Conservation (phyloP, 2,113 vertebrate species). For the Chaetorhynchus papuensis region DNA sequence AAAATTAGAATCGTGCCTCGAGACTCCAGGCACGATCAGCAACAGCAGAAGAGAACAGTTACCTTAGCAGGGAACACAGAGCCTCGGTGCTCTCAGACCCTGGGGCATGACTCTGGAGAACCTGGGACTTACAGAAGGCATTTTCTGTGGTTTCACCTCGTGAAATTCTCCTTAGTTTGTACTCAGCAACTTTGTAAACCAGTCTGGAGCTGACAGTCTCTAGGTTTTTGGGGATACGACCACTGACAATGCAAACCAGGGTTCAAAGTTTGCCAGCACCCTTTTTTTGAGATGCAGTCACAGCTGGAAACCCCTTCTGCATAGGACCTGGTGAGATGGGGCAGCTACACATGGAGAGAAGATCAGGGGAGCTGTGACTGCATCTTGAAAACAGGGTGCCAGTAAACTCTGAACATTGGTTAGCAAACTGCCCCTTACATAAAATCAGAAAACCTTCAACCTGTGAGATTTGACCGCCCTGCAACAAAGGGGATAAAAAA, state of each 20-base stretch:
- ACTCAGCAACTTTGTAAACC: not conserved
- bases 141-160: not conserved
- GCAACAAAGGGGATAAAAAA: not conserved
- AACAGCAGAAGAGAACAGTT: not conserved
- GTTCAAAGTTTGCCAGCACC: not conserved
- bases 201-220: not conserved
- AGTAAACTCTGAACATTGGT: not conserved
- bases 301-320: not conserved
- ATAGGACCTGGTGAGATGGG: fast-evolving
- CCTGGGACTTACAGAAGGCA: not conserved
- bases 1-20: not conserved
- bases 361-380: not conserved
- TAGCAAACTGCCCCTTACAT: not conserved
- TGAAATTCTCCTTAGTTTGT: not conserved
- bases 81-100: not conserved
- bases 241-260: not conserved
- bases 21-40: not conserved
- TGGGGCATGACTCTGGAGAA: fast-evolving
- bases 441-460: not conserved
- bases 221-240: not conserved
- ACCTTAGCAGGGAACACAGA: not conserved
- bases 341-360: not conserved
- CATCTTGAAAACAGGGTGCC: not conserved
- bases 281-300: not conserved
- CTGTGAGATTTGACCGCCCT: not conserved